Conservation (phyloP, 1,140 invertebrate species). For the Meloidogyne exigua region DNA sequence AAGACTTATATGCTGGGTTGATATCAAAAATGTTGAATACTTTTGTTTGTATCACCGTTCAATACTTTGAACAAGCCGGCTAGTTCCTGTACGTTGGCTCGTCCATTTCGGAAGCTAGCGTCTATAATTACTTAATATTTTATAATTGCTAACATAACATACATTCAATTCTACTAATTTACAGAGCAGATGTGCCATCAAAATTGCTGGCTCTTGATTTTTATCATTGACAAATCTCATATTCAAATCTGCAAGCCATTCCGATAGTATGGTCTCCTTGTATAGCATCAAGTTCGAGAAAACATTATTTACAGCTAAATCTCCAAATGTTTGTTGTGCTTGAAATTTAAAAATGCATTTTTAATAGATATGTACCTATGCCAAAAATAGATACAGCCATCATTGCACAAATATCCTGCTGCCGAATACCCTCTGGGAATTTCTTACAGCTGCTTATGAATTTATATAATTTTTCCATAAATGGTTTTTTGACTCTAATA, state of each 20-base stretch:
- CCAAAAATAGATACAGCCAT: slow-evolving; percentile 4
- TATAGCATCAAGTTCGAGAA: neutral
- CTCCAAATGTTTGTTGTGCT: slow-evolving; percentile 1
- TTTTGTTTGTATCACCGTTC: no score
- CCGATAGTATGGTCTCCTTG: neutral
- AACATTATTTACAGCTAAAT: neutral
- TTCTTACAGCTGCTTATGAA: neutral
- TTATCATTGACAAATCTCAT: neutral
- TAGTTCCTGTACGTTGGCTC: neutral
- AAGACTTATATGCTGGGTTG: no score
- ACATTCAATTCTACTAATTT: slow-evolving; percentile 14
- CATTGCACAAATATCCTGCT: slow-evolving; percentile 4
- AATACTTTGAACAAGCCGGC: no score
- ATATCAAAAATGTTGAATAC: no score
- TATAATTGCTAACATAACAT: neutral
- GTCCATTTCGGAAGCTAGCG: neutral
- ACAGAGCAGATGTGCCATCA: neutral
- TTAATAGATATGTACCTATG: neutral
- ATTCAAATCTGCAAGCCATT: neutral
- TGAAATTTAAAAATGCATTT: neutral
- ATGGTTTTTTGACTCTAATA: neutral
- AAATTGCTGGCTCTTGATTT: slow-evolving; percentile 5
- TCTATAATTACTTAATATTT: neutral
- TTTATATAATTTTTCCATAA: neutral
- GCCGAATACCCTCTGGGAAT: neutral